A percentile compares a stretch with the other conserved stretches of the same genome.
These are phyloP conservation scores for Mormyrops attenuatus DNA, from an alignment of 2,797 vertebrate genomes.

Conservation along the genomic window DNA sequence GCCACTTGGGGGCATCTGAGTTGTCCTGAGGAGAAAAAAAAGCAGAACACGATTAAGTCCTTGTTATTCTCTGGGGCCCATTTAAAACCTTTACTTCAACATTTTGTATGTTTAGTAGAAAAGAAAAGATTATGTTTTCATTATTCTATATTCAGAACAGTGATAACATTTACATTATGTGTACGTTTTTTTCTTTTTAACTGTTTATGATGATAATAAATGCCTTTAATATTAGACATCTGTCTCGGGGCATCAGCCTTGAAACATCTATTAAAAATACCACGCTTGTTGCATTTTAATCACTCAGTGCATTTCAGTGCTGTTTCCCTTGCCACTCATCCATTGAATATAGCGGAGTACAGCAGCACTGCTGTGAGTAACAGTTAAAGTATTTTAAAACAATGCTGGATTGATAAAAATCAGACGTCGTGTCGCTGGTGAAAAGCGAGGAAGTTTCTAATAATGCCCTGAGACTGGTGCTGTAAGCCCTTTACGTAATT, in stretches of 20 bases:
- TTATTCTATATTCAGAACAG: not conserved
- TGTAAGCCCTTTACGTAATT: constrained; percentile 26
- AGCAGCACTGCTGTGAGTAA: constrained; percentile 25
- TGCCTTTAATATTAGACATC: not conserved
- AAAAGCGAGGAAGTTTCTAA: constrained; percentile 20
- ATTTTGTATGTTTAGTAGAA: not conserved
- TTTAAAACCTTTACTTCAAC: not conserved
- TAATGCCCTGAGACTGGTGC: constrained; percentile 15
- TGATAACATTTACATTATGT: not conserved
- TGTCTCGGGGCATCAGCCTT: not conserved
- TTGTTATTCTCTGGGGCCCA: not conserved
- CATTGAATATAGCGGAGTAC: constrained; percentile 47
- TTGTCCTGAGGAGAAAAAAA: constrained; percentile 32
- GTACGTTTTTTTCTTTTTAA: not conserved
- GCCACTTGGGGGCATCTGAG: constrained; percentile 58
- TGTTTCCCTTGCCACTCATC: constrained; percentile 49
- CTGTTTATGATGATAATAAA: not conserved
- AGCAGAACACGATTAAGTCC: constrained; percentile 18
- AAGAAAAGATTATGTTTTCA: not conserved
- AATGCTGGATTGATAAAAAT: not conserved
- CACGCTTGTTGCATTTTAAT: not conserved
- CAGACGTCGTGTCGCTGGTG: not conserved
- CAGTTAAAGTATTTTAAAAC: not conserved
- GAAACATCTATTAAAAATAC: not conserved
- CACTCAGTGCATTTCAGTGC: not conserved